A percentile compares a stretch with the other conserved stretches of the same genome.
Conservation (phyloP, 2,797 vertebrate genomes). For the Phrynocephalus forsythii region DNA sequence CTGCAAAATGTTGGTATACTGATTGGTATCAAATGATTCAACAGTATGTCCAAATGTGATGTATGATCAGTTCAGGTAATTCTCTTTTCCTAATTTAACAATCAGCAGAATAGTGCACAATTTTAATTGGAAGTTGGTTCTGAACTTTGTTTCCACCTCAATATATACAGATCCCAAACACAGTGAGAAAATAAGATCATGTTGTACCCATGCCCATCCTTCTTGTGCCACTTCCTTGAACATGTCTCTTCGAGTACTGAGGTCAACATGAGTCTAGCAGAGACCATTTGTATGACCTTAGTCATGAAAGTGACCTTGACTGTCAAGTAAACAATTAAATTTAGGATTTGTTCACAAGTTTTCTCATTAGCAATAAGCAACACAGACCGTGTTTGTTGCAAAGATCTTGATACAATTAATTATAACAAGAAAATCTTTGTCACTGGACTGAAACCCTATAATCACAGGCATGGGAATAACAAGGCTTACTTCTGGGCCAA, state of each 20-base stretch:
- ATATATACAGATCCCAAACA: neutral
- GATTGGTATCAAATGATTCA: neutral
- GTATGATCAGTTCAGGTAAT: neutral
- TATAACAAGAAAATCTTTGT: neutral
- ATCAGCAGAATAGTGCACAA: neutral
- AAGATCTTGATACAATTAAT: neutral
- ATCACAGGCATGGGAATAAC: neutral
- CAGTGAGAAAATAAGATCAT: neutral
- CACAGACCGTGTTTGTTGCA: neutral
- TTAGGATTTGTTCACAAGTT: neutral
- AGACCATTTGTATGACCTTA: neutral
- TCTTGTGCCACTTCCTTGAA: neutral
- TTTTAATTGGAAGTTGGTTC: neutral
- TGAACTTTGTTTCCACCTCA: neutral
- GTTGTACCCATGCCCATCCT: neutral
- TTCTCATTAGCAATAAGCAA: neutral
- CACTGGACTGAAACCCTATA: neutral
- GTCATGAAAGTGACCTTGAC: neutral
- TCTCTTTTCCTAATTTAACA: neutral
- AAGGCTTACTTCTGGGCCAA: neutral
- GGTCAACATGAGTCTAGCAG: neutral
- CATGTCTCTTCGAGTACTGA: neutral
- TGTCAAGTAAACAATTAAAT: neutral
- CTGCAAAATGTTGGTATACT: neutral
- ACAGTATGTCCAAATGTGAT: neutral